Evolutionary conservation across 2,113 vertebrate genomes (phyloP).

Genomic region (Propithecus coquereli): DNA sequence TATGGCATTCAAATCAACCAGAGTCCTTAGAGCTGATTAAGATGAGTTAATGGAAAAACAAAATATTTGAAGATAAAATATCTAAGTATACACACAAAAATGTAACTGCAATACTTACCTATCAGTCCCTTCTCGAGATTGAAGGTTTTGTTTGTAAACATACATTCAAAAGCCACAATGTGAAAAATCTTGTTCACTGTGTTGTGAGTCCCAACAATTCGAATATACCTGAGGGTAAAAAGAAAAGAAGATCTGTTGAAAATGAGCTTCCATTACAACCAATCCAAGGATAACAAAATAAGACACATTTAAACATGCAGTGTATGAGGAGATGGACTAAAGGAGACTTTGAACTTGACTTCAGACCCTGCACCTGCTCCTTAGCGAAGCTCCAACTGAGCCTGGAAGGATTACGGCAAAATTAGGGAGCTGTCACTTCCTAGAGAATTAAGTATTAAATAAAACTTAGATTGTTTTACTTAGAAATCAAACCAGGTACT

Average conservation of each 20-base stretch:
- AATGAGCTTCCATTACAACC: not conserved
- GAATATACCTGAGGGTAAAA: conserved; percentile 89
- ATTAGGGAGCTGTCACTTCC: conserved; percentile 3
- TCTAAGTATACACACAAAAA: conserved; percentile 30
- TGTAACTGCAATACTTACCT: conserved; percentile 84
- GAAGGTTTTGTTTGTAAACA: conserved; percentile 93
- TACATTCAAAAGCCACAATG: conserved; percentile 97
- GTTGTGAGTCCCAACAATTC: conserved; percentile 98
- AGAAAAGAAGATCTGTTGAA: conserved; percentile 44
- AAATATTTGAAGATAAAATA: conserved; percentile 40
- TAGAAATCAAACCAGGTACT: conserved; percentile 40
- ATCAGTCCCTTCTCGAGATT: conserved; percentile 94
- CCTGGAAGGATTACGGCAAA: not conserved
- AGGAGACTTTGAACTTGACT: conserved; percentile 28
- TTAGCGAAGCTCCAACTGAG: not conserved
- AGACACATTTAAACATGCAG: not conserved
- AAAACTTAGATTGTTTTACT: conserved; percentile 31
- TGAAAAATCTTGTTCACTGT: conserved; percentile 99
- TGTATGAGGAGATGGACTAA: not conserved
- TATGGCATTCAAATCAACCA: conserved; percentile 13
- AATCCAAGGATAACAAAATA: conserved; percentile 11
- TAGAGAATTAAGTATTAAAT: conserved; percentile 44
- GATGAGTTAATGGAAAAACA: not conserved
- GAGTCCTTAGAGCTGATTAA: conserved; percentile 25
- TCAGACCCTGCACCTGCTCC: conserved; percentile 15